phyloP scores from a whole-genome alignment of 2,888 invertebrate genomes.

The Lasioglossum zephyrum region DNA sequence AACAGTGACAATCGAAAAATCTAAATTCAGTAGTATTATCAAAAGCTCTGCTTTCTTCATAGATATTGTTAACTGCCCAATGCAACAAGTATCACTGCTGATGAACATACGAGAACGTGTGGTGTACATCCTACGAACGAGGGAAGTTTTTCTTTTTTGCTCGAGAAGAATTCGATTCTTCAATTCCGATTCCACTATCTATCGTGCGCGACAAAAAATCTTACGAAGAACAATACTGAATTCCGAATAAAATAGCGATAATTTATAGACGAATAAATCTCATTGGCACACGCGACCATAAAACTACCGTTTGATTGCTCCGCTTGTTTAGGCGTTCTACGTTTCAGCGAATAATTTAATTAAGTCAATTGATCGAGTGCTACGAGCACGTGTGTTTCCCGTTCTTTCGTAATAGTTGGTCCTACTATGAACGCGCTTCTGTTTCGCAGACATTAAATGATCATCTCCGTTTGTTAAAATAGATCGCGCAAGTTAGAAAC shows the following conservation, averaged over 20 bases:
- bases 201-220: constrained; percentile 19
- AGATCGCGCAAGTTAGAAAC: constrained; percentile 40
- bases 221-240: constrained; percentile 44
- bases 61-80: constrained; percentile 47
- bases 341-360: constrained; percentile 47
- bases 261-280: constrained; percentile 48
- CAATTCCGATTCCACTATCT: constrained; percentile 32
- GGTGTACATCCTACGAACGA: constrained; percentile 30
- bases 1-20: constrained; percentile 33
- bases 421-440: constrained; percentile 17
- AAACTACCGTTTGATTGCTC: constrained; percentile 33
- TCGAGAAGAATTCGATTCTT: constrained; percentile 6
- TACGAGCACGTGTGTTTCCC: constrained; percentile 31
- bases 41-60: constrained; percentile 30
- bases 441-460: constrained; percentile 9
- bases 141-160: constrained; percentile 19
- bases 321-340: constrained; percentile 50
- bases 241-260: constrained; percentile 52
- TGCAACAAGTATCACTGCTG: constrained; percentile 32
- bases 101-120: constrained; percentile 30
- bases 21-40: constrained; percentile 41
- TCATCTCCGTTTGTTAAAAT: constrained; percentile 15
- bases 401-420: constrained; percentile 27
- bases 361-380: constrained; percentile 52
- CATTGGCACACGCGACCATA: constrained; percentile 64